Conservation (phyloP, 2,888 invertebrate species). For the Alentia gelatinosa region DNA sequence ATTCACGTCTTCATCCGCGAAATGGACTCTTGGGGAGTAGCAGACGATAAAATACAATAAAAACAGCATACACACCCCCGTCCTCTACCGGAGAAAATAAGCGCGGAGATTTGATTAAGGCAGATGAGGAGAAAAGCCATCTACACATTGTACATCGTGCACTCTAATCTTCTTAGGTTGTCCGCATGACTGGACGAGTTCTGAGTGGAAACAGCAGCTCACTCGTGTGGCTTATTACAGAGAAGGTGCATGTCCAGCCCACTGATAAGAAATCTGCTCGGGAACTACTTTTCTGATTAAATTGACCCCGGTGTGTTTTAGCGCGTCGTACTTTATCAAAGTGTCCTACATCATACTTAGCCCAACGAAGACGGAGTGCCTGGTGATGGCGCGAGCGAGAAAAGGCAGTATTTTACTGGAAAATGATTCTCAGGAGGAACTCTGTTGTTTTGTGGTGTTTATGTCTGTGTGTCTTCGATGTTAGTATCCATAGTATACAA, state of each 20-base stretch:
- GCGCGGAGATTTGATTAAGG: neutral
- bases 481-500: too few species aligned
- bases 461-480: too few species aligned
- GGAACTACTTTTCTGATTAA: neutral
- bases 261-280: too few species aligned
- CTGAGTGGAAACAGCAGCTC: too few species aligned
- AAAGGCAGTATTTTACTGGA: too few species aligned
- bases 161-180: neutral
- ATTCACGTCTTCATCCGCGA: neutral
- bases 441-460: too few species aligned
- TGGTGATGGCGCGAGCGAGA: too few species aligned
- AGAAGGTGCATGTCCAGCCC: neutral
- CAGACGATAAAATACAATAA: neutral
- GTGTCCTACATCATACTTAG: neutral
- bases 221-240: too few species aligned
- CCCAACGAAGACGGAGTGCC: neutral
- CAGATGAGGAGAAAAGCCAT: neutral
- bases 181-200: neutral
- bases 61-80: too few species aligned
- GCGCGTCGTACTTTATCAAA: slow-evolving; percentile 1
- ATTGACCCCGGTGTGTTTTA: neutral
- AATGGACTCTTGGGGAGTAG: neutral
- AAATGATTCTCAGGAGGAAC: too few species aligned
- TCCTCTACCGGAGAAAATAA: neutral
- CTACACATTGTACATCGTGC: neutral